Base-by-base conservation (phyloP, 2,888 invertebrate genomes). In the Emmelina monodactyla region DNA sequence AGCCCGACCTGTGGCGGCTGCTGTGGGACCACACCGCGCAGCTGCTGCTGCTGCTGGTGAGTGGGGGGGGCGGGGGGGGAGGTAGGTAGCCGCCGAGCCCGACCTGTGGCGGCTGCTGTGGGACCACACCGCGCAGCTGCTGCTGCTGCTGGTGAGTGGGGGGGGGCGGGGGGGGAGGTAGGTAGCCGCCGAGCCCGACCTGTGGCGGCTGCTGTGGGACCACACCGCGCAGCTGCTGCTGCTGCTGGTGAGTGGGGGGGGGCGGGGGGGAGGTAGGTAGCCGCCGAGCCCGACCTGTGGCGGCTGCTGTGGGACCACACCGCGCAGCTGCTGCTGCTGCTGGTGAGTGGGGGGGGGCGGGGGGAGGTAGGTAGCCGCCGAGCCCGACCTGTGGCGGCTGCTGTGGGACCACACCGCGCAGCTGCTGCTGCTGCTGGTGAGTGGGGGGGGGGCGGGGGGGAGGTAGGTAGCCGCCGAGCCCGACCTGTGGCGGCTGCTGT, bases 191-290 rank as follows among this genome's bases (percentile, higher is more conserved):
- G 50, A 46, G 62, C 83, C 87, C 2, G 54, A 95, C 70, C 91
- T 94, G 65, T 92, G 94, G 93, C 88, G 92, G 69, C 92, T 93
- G 91, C 86, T 92, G 51, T 94, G 92, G 92, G 93, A 93, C 73
- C 91, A 92, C 57, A 92, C 91, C 67, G 87, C 86, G 14, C 37
- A 33, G 31, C 35, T 35, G 31, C 31, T 35, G 14, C 6, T 16
- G 7, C 12, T 16, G 13, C 19, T 22, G 19, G 16, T 22, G 12
- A 11, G 22, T 16, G n/a, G n/a, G n/a, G n/a, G n/a, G n/a, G n/a
- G n/a, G n/a, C n/a, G n/a, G n/a, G n/a, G n/a, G n/a, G n/a, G n/a
- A n/a, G n/a, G n/a, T n/a, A n/a, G n/a, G n/a, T n/a, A n/a, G 51
- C 46, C 14, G 46, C 79, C 88, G 50, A 46, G 62, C 83, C 87